These are phyloP conservation scores for Acanthopagrus latus DNA, from an alignment of 2,797 vertebrate genomes.

Conservation along the genomic window DNA sequence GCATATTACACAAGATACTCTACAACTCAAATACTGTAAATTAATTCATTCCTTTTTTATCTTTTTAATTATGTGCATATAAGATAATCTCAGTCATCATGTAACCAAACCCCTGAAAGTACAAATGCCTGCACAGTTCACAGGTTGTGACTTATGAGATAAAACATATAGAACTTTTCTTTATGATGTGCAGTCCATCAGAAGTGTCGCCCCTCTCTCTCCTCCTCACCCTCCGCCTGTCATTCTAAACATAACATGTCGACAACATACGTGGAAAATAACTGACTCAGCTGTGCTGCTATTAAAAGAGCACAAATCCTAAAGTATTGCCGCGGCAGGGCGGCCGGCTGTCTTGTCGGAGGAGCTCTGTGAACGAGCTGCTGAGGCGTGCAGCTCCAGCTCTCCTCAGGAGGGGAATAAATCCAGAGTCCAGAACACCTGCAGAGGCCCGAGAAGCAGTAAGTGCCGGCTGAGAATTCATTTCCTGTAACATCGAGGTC, in stretches of 20 bases:
- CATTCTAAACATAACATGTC: constrained; percentile 66
- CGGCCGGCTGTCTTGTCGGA: constrained; percentile 43
- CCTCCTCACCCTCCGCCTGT: constrained; percentile 5
- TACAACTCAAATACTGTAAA: no score
- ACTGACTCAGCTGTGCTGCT: constrained; percentile 84
- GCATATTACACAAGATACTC: background rate
- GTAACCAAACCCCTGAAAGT: no score
- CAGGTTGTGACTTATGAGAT: no score
- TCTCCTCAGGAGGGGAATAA: constrained; percentile 50
- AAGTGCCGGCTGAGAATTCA: constrained; percentile 38
- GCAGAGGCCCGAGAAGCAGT: constrained; percentile 39
- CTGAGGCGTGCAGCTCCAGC: constrained; percentile 49
- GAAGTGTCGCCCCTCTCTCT: background rate
- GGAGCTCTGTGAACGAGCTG: constrained; percentile 48
- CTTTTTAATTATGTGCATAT: no score
- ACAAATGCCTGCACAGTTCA: no score
- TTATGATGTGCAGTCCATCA: background rate
- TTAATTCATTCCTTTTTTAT: no score
- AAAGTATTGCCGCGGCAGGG: constrained; percentile 51
- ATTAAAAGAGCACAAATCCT: constrained; percentile 83
- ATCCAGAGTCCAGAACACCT: constrained; percentile 29
- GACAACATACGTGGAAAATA: constrained; percentile 70
- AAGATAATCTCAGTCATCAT: no score
- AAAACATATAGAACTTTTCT: background rate
- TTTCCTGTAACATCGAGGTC: constrained; percentile 6